Evolutionary conservation across 2,797 vertebrate genomes (phyloP).

Genomic region (Amniataba percoides): DNA sequence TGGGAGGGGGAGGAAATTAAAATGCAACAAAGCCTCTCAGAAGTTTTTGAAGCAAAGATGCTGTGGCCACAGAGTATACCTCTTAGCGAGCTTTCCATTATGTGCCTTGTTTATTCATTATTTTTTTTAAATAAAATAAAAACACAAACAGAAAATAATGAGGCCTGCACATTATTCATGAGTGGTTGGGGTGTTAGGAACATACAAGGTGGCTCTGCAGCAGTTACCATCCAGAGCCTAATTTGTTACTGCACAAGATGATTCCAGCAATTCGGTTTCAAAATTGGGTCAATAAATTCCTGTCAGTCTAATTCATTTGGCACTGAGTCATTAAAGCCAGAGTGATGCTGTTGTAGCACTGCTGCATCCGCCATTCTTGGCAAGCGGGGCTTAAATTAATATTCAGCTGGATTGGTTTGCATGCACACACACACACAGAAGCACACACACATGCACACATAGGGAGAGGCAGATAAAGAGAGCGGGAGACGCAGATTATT

Average conservation of each 20-base stretch:
- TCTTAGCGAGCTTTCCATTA: neutral
- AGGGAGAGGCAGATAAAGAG: constrained; percentile 45
- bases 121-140: neutral
- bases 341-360: constrained; percentile 55
- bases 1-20: neutral
- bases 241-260: constrained; percentile 67
- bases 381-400: constrained; percentile 66
- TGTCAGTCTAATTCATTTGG: constrained; percentile 79
- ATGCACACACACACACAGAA: constrained; percentile 3
- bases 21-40: neutral
- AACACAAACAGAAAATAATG: neutral
- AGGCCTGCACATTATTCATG: constrained; percentile 24
- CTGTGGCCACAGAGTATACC: neutral
- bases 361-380: constrained; percentile 65
- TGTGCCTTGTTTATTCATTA: constrained; percentile 13
- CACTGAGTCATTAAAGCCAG: constrained; percentile 72
- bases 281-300: constrained; percentile 83
- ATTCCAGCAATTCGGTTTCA: constrained; percentile 69
- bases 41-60: neutral
- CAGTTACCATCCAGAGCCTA: constrained; percentile 52
- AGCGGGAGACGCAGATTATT: constrained; percentile 44
- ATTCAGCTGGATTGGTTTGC: constrained; percentile 65
- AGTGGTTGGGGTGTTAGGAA: constrained; percentile 12
- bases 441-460: neutral
- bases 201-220: constrained; percentile 33